Evolutionary conservation across 1,140 invertebrate genomes (phyloP), one percentile per base, ranked within the genome.

Genomic region (Caenorhabditis tropicalis): DNA sequence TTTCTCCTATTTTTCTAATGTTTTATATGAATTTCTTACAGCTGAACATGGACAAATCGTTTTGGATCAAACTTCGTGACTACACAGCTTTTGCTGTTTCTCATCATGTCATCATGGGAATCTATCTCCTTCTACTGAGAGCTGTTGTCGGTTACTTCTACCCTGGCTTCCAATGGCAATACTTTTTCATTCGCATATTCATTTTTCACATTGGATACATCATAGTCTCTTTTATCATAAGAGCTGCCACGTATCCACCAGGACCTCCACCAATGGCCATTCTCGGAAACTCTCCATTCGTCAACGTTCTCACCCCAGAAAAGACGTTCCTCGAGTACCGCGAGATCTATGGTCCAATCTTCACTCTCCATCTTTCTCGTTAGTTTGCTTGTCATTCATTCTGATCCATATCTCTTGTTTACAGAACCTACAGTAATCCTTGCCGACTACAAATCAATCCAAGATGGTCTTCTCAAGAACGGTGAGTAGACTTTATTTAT

Each of bases 391-490:
- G 16, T 16, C 3, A 27, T 9, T 2, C 24, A 9, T 19, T 2
- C 15, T 65, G 10, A 4, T 0, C 19, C 21, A 21, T 24, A 36
- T 36, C 12, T 49, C 3, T 70, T 19, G 12, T 29, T 49, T 51
- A 27, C 43, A 43, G 39, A 82, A 21, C 82, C 82, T 19, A 82
- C 60, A 0, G 58, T 82, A 16, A 60, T 82, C 29, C 60, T 82
- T 9, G 82, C 82, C 21, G 33, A 46, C 15, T 51, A 82, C 33
- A 46, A 70, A 48, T 21, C 60, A 16, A 43, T 82, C 19, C 33
- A 82, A 27, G 82, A 82, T 16, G 60, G 58, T 43, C 82, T 82
- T 15, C 27, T 82, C 21, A 74, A 70, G 31, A 82, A 82, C 21
- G 81, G 81, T 82, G 29, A 24, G 53, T 43, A 33, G 19, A 43